A percentile compares a stretch with the other conserved stretches of the same genome.
These are phyloP conservation scores for Eulemur coronatus DNA, from an alignment of 2,797 vertebrate species.

Conservation along the genomic window DNA sequence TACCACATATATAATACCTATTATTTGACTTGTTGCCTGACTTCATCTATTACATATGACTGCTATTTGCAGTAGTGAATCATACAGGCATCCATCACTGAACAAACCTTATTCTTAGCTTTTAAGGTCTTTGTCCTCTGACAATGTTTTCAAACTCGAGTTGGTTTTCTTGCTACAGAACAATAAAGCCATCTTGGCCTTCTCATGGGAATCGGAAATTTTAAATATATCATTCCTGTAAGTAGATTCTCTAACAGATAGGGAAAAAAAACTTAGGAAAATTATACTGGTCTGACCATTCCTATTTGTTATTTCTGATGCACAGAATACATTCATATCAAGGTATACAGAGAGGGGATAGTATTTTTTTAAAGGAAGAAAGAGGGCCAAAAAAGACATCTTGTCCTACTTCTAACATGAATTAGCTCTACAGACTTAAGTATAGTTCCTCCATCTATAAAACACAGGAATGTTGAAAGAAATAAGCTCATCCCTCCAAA, in stretches of 20 bases:
- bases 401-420: neutral
- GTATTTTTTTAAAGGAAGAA: neutral
- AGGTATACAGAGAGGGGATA: neutral
- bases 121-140: neutral
- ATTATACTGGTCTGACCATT: neutral
- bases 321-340: neutral
- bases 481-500: neutral
- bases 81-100: neutral
- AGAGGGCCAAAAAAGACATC: neutral
- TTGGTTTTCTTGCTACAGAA: conserved; percentile 35
- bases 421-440: neutral
- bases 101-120: conserved; percentile 38
- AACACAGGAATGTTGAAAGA: conserved; percentile 17
- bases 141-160: conserved; percentile 42
- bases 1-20: neutral
- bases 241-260: conserved; percentile 9
- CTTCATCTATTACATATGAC: neutral
- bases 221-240: neutral
- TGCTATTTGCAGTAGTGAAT: conserved; percentile 9
- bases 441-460: neutral
- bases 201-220: neutral
- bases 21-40: neutral
- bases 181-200: conserved; percentile 27
- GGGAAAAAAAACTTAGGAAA: neutral
- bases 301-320: neutral